Conservation (phyloP, 2,888 invertebrate genomes). For the Patella ulyssiponensis region DNA sequence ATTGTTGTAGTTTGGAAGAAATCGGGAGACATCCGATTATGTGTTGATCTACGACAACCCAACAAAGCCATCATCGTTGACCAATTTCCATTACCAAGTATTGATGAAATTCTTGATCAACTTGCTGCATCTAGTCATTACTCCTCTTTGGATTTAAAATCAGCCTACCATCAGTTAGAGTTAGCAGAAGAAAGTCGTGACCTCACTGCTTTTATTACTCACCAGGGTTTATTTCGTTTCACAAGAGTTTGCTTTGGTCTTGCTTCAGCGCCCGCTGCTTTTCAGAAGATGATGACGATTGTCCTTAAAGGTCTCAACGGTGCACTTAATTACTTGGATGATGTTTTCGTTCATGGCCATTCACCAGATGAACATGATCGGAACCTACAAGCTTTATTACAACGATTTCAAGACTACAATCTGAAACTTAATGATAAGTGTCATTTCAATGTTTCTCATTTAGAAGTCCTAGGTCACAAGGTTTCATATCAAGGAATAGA, state of each 20-base stretch:
- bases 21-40: not conserved
- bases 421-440: not conserved
- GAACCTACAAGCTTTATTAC: not conserved
- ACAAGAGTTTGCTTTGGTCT: not conserved
- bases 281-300: constrained; percentile 3
- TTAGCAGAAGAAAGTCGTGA: no score
- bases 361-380: constrained; percentile 1
- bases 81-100: no score
- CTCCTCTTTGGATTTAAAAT: not conserved
- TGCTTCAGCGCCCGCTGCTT: not conserved
- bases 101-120: constrained; percentile 7
- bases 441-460: not conserved
- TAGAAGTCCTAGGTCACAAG: not conserved
- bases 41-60: constrained; percentile 14
- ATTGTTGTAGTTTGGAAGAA: no score
- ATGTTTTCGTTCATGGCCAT: no score
- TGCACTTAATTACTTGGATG: no score
- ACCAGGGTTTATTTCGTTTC: not conserved
- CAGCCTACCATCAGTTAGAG: constrained; percentile 1
- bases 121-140: not conserved
- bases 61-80: constrained; percentile 14
- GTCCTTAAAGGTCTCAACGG: not conserved
- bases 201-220: constrained; percentile 8
- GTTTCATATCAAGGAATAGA: not conserved
- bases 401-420: not conserved